Percentiles rank a stretch among this genome's conserved stretches.
These are phyloP conservation scores for Philypnodon macrostomus DNA, from an alignment of 2,797 vertebrate genomes.

Conservation along the genomic window DNA sequence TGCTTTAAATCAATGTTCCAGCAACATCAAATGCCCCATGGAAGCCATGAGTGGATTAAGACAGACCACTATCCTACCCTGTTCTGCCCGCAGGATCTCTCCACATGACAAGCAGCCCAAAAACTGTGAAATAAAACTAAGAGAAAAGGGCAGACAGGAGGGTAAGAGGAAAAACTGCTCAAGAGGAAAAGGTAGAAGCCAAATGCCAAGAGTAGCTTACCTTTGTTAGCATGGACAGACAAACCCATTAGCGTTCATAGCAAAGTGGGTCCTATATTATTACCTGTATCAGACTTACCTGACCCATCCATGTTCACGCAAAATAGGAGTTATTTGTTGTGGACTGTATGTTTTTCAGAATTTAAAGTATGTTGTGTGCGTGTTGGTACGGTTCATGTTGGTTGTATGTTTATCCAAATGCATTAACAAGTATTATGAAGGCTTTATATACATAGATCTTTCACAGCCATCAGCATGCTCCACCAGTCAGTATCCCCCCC, in stretches of 20 bases:
- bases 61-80: conserved; percentile 55
- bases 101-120: conserved; percentile 43
- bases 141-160: conserved; percentile 41
- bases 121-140: conserved; percentile 50
- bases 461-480: too few relatives aligned
- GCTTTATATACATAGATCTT: too few relatives aligned
- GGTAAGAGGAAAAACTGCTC: conserved; percentile 35
- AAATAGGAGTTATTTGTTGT: too few relatives aligned
- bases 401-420: too few relatives aligned
- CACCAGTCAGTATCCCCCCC: too few relatives aligned
- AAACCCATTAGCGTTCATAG: background rate
- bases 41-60: conserved; percentile 74
- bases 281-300: too few relatives aligned
- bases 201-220: conserved; percentile 25
- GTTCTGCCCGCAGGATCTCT: conserved; percentile 54
- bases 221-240: background rate
- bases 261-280: background rate
- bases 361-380: too few relatives aligned
- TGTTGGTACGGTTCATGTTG: too few relatives aligned
- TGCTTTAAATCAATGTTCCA: conserved; percentile 73
- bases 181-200: conserved; percentile 29
- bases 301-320: too few relatives aligned
- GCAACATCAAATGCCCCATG: conserved; percentile 60
- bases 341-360: too few relatives aligned
- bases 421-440: background rate